Evolutionary conservation across 2,888 invertebrate species (phyloP).

Genomic region (Taenaris catops): DNA sequence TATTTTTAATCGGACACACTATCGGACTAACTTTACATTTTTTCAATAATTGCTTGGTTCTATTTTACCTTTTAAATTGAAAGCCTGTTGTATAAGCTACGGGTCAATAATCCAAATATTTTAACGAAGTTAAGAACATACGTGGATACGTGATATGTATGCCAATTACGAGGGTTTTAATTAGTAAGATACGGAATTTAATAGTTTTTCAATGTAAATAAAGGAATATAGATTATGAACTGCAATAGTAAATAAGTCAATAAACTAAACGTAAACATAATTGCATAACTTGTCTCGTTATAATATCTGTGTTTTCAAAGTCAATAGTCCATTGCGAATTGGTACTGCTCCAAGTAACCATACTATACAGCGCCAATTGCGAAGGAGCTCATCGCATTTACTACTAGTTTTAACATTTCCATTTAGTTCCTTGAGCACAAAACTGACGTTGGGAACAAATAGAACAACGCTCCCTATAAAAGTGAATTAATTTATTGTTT

Average conservation of each 20-base stretch:
- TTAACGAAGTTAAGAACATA: too few relatives aligned
- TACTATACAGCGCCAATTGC: constrained; percentile 40
- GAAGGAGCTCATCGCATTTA: not conserved
- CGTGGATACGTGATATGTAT: too few relatives aligned
- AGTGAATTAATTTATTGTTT: constrained; percentile 51
- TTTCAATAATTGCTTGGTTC: too few relatives aligned
- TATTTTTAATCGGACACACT: too few relatives aligned
- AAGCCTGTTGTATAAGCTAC: too few relatives aligned
- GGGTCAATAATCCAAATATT: too few relatives aligned
- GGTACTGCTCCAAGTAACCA: constrained; percentile 54
- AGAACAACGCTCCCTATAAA: constrained; percentile 32
- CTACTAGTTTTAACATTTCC: not conserved
- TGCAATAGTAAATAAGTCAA: constrained; percentile 17
- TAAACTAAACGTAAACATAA: constrained; percentile 18
- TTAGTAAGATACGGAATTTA: too few relatives aligned
- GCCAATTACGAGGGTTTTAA: too few relatives aligned
- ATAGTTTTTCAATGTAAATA: too few relatives aligned
- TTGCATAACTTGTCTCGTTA: constrained; percentile 4
- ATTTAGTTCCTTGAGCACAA: constrained; percentile 16
- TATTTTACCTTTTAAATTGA: too few relatives aligned
- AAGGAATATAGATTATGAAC: constrained; percentile 2
- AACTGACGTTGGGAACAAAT: constrained; percentile 40
- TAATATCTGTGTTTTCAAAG: constrained; percentile 11
- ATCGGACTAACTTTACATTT: too few relatives aligned
- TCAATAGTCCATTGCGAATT: constrained; percentile 32